Base-by-base conservation (phyloP, 2,113 vertebrate genomes). In the Prietella phreatophila region DNA sequence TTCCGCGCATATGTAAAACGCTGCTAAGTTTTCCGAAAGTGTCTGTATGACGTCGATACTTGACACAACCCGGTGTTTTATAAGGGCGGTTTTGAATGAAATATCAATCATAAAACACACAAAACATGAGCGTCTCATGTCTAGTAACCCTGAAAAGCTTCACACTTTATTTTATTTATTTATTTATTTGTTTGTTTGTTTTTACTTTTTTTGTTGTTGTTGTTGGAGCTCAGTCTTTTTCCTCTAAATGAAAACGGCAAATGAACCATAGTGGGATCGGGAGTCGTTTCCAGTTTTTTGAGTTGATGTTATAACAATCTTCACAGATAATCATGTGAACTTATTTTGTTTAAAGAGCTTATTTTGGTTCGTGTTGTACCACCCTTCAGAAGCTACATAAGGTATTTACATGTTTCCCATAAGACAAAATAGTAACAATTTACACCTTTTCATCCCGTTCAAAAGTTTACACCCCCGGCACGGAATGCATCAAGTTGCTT, bases 191-290 rank as follows among this genome's bases (percentile, higher is more conserved):
- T n/a, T n/a, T n/a, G n/a, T n/a, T 60, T 20, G 2, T 36, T 61
- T 25, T 61, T 22, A 1, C 1, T 11, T 4, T n/a, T n/a, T n/a
- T 4, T 3, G 0, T 13, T 13, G 0, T 11, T 13, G 11, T 65
- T 65, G 61, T n/a, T 63, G 11, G 27, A 65, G 27, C 25, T 65
- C 27, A 5, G 13, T 33, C 14, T 19, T 15, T 33, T 6, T 69
- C 10, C 27, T 17, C 67, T 5, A 17, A 2, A 4, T 2, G 0
- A 71, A 11, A 71, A 33, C 8, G 25, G 9, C 65, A 14, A 14
- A 33, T n/a, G 61, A n/a, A 8, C 8, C n/a, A 1, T 65, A 11
- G 13, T 11, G 27, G 2, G 27, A 65, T 11, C 61, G 3, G 61
- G 61, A n/a, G 10, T n/a, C 3, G 25, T 60, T 60, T 60, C 19